Evolutionary conservation across 1,140 invertebrate genomes (phyloP).

Genomic region (Nomia melanderi): DNA sequence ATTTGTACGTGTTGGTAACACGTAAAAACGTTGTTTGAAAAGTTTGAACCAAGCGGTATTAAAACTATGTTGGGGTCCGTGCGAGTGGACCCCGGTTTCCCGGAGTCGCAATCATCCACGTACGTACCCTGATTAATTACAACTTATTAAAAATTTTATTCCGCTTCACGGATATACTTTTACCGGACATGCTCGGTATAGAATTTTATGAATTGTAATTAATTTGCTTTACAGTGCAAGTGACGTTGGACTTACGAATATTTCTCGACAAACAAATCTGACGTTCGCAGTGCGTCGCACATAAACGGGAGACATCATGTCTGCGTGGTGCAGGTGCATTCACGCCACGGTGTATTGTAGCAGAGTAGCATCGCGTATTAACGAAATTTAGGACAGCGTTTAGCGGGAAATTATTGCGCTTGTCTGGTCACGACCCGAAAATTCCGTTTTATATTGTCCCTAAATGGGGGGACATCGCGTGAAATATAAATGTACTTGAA

Average conservation of each 20-base stretch:
- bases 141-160: no score
- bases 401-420: conserved; percentile 2
- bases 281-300: background rate
- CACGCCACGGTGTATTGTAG: background rate
- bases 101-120: no score
- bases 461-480: background rate
- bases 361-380: background rate
- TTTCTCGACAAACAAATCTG: conserved; percentile 56
- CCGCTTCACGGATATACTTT: no score
- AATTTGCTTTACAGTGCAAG: background rate
- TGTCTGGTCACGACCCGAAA: background rate
- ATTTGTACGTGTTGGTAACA: no score
- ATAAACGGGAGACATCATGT: background rate
- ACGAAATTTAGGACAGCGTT: background rate
- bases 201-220: no score
- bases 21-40: no score
- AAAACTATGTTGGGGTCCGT: no score
- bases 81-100: no score
- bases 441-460: background rate
- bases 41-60: no score
- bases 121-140: no score
- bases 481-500: background rate
- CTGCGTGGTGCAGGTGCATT: background rate
- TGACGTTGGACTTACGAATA: conserved; percentile 47
- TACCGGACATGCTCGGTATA: no score